Percentiles rank a stretch among this genome's conserved stretches.
Conservation (phyloP, 1,140 invertebrate species). For the Brachionus angularis region DNA sequence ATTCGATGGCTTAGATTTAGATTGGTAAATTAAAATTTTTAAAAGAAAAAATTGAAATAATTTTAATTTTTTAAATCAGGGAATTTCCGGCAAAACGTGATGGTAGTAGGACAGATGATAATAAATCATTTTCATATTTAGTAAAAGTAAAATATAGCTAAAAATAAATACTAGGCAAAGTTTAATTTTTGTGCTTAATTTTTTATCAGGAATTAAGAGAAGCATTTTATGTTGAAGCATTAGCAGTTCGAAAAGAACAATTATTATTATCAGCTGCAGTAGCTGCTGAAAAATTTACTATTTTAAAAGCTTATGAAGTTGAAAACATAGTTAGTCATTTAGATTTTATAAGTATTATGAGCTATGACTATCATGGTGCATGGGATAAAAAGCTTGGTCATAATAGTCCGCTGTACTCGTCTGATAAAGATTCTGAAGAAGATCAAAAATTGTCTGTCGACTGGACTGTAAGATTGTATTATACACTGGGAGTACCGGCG, state of each 20-base stretch:
- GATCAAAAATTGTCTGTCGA: conserved; percentile 46
- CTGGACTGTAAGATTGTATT: conserved; percentile 63
- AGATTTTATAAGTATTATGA: conserved; percentile 84
- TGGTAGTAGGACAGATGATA: conserved; percentile 46
- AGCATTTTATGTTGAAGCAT: conserved; percentile 44
- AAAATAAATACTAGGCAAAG: no score
- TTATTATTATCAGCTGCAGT: conserved; percentile 48
- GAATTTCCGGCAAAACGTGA: conserved; percentile 62
- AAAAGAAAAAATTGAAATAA: neutral
- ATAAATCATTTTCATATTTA: conserved; percentile 45
- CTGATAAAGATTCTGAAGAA: conserved; percentile 19
- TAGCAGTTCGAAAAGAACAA: conserved; percentile 45
- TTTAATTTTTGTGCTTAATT: no score
- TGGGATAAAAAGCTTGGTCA: conserved; percentile 41
- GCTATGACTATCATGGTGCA: conserved; percentile 62
- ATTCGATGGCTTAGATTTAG: conserved; percentile 43
- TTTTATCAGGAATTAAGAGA: conserved; percentile 39
- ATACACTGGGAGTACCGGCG: conserved; percentile 69
- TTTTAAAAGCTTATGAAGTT: conserved; percentile 68
- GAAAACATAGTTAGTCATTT: conserved; percentile 68
- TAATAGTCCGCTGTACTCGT: conserved; percentile 40
- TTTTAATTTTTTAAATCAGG: conserved; percentile 55
- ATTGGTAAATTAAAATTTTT: conserved; percentile 11
- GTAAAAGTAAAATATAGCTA: conserved; percentile 19
- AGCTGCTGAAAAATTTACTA: conserved; percentile 45